Percentiles rank a stretch among this genome's conserved stretches.
These are phyloP conservation scores for Datnioides undecimradiatus DNA, from an alignment of 2,113 vertebrate species.

Conservation along the genomic window DNA sequence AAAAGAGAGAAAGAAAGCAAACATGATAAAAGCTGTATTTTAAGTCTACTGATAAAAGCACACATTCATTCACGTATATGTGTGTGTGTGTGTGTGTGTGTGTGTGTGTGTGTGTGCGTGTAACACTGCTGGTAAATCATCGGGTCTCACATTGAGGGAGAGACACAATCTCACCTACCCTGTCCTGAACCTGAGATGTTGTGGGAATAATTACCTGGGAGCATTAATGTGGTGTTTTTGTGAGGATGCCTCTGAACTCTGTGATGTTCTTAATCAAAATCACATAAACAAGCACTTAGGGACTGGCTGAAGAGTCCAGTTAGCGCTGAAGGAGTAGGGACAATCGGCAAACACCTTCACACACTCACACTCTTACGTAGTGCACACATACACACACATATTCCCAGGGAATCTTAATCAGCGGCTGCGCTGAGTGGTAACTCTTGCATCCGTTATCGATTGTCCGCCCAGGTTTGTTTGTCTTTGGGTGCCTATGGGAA, in stretches of 20 bases:
- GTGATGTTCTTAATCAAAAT: conserved; percentile 68
- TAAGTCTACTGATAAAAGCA: not conserved
- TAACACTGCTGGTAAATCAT: conserved; percentile 9
- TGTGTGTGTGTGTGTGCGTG: too few species aligned
- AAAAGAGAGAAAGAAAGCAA: too few species aligned
- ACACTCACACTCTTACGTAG: conserved; percentile 9
- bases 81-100: too few species aligned
- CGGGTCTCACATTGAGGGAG: conserved; percentile 10
- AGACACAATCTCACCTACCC: not conserved
- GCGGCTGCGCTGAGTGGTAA: conserved; percentile 64
- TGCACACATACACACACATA: conserved; percentile 7
- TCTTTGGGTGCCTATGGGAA: conserved; percentile 76
- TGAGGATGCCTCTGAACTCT: conserved; percentile 41
- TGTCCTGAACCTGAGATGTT: conserved; percentile 25
- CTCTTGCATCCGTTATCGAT: conserved; percentile 80
- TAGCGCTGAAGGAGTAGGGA: conserved; percentile 47
- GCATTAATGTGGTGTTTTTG: conserved; percentile 42
- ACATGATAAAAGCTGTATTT: not conserved
- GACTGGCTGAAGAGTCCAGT: conserved; percentile 55
- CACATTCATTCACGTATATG: too few species aligned
- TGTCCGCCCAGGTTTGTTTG: conserved; percentile 80
- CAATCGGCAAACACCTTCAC: conserved; percentile 56
- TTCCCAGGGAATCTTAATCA: conserved; percentile 77
- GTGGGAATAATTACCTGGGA: conserved; percentile 49
- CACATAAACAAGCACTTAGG: conserved; percentile 67